These are phyloP conservation scores for Alethe diademata DNA, from an alignment of 2,113 vertebrate genomes.

Conservation along the genomic window DNA sequence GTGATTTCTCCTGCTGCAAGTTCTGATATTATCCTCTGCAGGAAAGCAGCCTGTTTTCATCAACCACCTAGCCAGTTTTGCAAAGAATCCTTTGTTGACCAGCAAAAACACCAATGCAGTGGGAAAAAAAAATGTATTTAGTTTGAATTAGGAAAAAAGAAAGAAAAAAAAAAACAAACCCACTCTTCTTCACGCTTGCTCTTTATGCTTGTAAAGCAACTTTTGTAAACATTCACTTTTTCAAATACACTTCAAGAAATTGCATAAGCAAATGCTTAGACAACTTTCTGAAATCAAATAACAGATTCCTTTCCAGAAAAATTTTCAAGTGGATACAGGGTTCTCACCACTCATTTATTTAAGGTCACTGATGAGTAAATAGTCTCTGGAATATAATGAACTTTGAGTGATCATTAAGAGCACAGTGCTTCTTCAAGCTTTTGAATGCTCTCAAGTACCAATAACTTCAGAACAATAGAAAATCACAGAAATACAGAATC, in stretches of 20 bases:
- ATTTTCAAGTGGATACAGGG: neutral
- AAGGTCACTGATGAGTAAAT: neutral
- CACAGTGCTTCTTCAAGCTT: neutral
- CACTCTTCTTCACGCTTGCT: neutral
- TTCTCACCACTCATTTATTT: neutral
- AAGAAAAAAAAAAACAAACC: neutral
- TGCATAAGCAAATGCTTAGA: neutral
- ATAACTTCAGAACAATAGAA: neutral
- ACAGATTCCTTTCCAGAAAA: neutral
- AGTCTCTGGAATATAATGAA: neutral
- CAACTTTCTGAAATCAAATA: neutral
- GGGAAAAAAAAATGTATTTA: rapidly evolving
- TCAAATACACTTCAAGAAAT: neutral
- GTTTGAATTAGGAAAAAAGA: neutral
- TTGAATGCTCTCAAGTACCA: neutral
- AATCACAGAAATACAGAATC: neutral
- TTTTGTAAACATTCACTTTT: neutral
- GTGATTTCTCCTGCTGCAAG: neutral
- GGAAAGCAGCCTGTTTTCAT: neutral
- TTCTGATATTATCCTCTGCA: neutral
- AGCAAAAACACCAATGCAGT: neutral
- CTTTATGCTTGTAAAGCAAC: neutral
- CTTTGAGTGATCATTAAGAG: neutral
- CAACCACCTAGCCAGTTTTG: neutral
- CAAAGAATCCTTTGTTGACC: neutral